Base-by-base conservation (phyloP, 2,888 invertebrate species). In the Lypha dubia region DNA sequence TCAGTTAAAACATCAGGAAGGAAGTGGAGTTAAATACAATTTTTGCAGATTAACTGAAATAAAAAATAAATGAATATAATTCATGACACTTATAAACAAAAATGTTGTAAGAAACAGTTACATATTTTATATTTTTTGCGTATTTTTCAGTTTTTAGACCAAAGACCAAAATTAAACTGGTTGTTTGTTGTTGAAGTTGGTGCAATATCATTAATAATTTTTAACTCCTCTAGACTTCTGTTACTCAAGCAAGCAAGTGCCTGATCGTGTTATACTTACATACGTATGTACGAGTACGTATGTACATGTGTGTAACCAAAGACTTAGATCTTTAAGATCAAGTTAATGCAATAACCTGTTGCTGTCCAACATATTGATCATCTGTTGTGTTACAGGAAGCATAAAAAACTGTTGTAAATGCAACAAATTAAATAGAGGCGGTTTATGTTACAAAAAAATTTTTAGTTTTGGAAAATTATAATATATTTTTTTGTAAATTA, bases 281-380 rank as follows among this genome's bases (percentile, higher is more conserved):
- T n/a, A n/a, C n/a, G n/a, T n/a, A n/a, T n/a, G n/a, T n/a, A n/a
- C n/a, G n/a, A n/a, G n/a, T n/a, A n/a, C n/a, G n/a, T n/a, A n/a
- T n/a, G n/a, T n/a, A n/a, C 32, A 32, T 32, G 24, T 58, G 38
- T 49, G 15, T 49, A 49, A 22, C 13, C 8, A 24, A 38, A 76
- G 49, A 71, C 58, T 56, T 35, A 53, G 71, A 60, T 83, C 24
- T 67, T 67, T 74, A 62, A 62, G 74, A 84, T 84, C 74, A 84
- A 79, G 77, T 84, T 70, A 65, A 51, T 71, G 65, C 65, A 49
- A 46, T 65, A 71, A 76, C 65, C 67, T 76, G 79, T 49, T 80
- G 75, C 35, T 46, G 51, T 9, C 22, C 32, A 49, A 35, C 15
- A 32, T 63, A 24, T 75, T 53, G 13, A 46, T 62, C 46, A 53